Evolutionary conservation across 2,797 vertebrate genomes (phyloP).

Genomic region (Carapus acus): DNA sequence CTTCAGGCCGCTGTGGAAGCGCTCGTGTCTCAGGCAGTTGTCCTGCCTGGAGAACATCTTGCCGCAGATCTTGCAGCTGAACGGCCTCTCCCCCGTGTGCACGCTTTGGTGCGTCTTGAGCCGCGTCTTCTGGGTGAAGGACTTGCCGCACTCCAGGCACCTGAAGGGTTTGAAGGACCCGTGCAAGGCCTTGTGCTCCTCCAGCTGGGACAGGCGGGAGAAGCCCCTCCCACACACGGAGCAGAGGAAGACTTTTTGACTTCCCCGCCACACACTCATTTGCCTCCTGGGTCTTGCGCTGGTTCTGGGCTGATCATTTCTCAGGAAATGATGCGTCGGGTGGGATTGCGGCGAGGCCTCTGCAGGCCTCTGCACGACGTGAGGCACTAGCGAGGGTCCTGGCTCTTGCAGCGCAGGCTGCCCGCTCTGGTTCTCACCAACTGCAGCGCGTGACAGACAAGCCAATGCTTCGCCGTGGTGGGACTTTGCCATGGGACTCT

Average conservation of each 20-base stretch:
- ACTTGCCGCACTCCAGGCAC: constrained; percentile 71
- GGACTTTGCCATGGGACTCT: background rate
- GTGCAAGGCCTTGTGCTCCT: constrained; percentile 55
- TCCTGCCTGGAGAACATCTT: constrained; percentile 70
- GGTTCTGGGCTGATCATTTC: no score
- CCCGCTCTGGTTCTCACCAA: constrained; percentile 17
- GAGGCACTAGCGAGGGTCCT: constrained; percentile 8
- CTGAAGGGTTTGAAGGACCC: constrained; percentile 57
- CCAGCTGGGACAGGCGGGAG: constrained; percentile 49
- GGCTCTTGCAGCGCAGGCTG: constrained; percentile 24
- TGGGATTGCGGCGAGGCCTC: constrained; percentile 4
- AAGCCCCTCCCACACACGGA: constrained; percentile 54
- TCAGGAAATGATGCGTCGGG: constrained; percentile 8
- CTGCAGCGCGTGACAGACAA: constrained; percentile 9
- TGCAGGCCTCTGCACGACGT: constrained; percentile 9
- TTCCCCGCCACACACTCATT: constrained; percentile 31
- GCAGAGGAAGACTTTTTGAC: constrained; percentile 52
- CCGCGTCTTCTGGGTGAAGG: constrained; percentile 70
- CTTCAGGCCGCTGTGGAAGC: constrained; percentile 66
- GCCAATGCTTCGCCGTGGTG: constrained; percentile 14
- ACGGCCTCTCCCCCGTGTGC: constrained; percentile 70
- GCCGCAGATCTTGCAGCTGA: constrained; percentile 63
- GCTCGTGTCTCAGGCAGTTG: constrained; percentile 68
- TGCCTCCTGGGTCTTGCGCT: constrained; percentile 23
- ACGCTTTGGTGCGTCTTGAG: constrained; percentile 70